Evolutionary conservation across 2,888 invertebrate genomes (phyloP), one percentile per base, ranked within the genome.

Genomic region (Neoitamus cyanurus): DNA sequence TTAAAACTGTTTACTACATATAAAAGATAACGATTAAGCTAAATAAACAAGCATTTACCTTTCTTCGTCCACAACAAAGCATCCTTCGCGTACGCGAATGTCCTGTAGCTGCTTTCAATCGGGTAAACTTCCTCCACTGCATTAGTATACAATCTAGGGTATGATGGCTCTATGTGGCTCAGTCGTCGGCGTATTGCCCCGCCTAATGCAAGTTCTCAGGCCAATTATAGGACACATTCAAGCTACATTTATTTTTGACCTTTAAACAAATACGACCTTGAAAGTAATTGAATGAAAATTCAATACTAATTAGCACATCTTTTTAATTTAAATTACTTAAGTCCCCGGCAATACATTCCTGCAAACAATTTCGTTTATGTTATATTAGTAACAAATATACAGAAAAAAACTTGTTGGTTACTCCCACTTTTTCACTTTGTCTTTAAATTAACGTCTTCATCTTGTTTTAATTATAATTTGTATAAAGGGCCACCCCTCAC

Each of bases 41-140:
- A 4, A n/a, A n/a, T 4, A 58, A 28, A 30, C 48, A n/a, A 36
- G 28, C 20, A 88, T 93, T 94, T 93, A 97, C 97, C 96, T 97
- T 97, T 94, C 96, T 96, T 93, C 97, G 95, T 94, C 97, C 97
- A 95, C 97, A 97, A 95, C 97, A 97, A 94, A 97, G 96, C 97
- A 97, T 97, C 94, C 94, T 95, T 93, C 93, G 93, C 92, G 93
- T 93, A 94, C 95, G 95, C 94, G 95, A 95, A 93, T 95, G 94
- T 92, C 93, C 93, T 92, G 94, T 93, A 93, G 94, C 93, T 93
- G 94, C 93, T 93, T 94, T 94, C 93, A 94, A 94, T 93, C 95
- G 95, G 93, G 95, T 94, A 92, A 95, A 94, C 94, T 95, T 95
- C 93, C 95, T 94, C 95, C 95, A 95, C 95, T 96, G 96, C 95